Evolutionary conservation across 2,113 vertebrate genomes (phyloP).

Genomic region (sheep (Ovis aries)): DNA sequence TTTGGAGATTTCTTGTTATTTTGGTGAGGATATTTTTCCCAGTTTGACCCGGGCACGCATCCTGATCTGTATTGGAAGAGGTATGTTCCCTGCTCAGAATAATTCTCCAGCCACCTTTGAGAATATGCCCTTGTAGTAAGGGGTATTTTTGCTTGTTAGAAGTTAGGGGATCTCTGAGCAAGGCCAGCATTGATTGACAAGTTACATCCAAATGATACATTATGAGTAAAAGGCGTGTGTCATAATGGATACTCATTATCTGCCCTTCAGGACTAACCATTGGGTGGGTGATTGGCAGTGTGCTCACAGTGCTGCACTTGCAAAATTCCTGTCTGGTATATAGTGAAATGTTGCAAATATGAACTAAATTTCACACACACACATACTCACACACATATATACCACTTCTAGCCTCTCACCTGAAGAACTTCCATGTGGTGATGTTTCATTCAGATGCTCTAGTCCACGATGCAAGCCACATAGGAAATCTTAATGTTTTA

Average conservation of each 20-base stretch:
- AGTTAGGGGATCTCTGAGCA: background rate
- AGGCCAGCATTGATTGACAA: background rate
- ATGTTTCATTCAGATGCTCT: background rate
- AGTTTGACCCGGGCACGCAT: background rate
- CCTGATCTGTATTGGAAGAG: background rate
- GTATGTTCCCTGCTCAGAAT: background rate
- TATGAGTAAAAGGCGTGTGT: background rate
- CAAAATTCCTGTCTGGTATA: constrained; percentile 46
- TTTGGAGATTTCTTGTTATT: background rate
- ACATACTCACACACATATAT: background rate
- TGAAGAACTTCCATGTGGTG: background rate
- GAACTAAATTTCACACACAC: background rate
- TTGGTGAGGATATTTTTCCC: background rate
- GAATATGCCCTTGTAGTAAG: background rate
- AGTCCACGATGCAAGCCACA: background rate
- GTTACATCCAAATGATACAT: constrained; percentile 28
- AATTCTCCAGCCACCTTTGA: background rate
- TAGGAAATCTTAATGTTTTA: background rate
- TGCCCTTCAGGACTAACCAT: constrained; percentile 16
- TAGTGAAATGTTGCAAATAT: background rate
- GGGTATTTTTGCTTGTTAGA: background rate
- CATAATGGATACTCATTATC: constrained; percentile 18
- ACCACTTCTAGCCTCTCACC: background rate
- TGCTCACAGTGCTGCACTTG: constrained; percentile 26
- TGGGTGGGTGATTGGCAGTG: constrained; percentile 30